These are phyloP conservation scores for Eupithecia pulchellata DNA, from an alignment of 2,888 invertebrate genomes.

Conservation along the genomic window DNA sequence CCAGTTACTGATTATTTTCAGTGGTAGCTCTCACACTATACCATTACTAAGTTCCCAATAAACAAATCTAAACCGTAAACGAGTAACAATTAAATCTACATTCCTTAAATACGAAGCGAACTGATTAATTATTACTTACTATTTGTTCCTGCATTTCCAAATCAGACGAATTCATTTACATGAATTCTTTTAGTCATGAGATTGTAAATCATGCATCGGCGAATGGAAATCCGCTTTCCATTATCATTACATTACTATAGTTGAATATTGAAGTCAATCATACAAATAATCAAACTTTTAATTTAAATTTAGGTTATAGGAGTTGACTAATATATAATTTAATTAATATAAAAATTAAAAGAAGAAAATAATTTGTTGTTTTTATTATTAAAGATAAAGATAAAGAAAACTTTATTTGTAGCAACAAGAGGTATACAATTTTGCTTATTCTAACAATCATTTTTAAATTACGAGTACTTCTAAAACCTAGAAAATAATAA, in stretches of 20 bases:
- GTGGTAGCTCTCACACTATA: conserved; percentile 21
- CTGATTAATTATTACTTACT: conserved; percentile 22
- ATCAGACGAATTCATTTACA: conserved; percentile 34
- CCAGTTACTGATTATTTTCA: not conserved
- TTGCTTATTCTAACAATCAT: too few species aligned
- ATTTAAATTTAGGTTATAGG: too few species aligned
- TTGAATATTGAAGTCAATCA: not conserved
- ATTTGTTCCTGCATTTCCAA: conserved; percentile 39
- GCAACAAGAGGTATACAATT: too few species aligned
- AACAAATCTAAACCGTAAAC: conserved; percentile 22
- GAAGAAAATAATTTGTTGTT: too few species aligned
- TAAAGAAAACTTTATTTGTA: too few species aligned
- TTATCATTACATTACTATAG: conserved; percentile 41
- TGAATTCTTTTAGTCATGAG: conserved; percentile 35
- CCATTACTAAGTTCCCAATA: conserved; percentile 9
- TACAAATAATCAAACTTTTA: too few species aligned
- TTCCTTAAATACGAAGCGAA: conserved; percentile 11
- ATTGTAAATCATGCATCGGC: conserved; percentile 55
- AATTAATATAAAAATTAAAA: too few species aligned
- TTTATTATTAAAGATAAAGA: too few species aligned
- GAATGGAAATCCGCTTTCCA: conserved; percentile 59
- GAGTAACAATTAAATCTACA: conserved; percentile 19
- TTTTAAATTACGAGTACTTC: too few species aligned
- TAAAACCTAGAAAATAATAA: too few species aligned
- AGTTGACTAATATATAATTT: too few species aligned